Evolutionary conservation across 2,888 invertebrate genomes (phyloP).

Genomic region (Andrena minutula): DNA sequence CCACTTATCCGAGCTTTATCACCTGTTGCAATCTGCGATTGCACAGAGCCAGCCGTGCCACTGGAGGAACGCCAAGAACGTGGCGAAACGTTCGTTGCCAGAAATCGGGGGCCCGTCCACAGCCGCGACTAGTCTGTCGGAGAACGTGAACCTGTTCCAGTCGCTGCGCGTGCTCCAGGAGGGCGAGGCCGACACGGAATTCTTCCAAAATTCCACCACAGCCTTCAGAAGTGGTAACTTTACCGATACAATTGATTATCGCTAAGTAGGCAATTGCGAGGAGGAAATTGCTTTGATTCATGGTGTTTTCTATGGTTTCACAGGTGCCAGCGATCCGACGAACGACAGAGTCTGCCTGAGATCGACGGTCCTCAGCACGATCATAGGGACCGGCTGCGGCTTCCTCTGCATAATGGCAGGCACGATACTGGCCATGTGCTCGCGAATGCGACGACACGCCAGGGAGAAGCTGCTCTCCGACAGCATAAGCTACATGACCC

Average conservation of each 20-base stretch:
- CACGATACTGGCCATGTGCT: conserved; percentile 91
- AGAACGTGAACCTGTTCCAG: conserved; percentile 96
- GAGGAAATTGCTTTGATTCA: background rate
- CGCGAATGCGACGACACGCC: conserved; percentile 88
- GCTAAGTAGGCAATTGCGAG: background rate
- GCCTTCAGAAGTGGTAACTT: conserved; percentile 77
- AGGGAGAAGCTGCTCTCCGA: conserved; percentile 83
- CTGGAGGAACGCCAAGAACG: conserved; percentile 95
- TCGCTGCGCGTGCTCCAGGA: conserved; percentile 95
- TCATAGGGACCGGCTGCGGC: conserved; percentile 89
- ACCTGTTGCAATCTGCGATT: conserved; percentile 24
- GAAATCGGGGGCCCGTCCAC: conserved; percentile 84
- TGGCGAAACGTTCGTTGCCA: conserved; percentile 90
- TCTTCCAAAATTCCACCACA: conserved; percentile 82
- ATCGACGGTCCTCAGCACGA: conserved; percentile 88
- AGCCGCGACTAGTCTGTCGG: conserved; percentile 88
- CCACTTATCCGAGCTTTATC: background rate
- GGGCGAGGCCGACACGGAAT: conserved; percentile 90
- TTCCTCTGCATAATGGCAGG: conserved; percentile 90
- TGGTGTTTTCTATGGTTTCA: background rate
- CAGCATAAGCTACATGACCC: conserved; percentile 84
- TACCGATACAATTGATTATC: too few species aligned
- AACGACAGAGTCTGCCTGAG: conserved; percentile 87
- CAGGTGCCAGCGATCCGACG: conserved; percentile 75
- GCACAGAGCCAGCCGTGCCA: conserved; percentile 96